Evolutionary conservation across 1,140 invertebrate genomes (phyloP).

Genomic region (Harlomillsia oculata): DNA sequence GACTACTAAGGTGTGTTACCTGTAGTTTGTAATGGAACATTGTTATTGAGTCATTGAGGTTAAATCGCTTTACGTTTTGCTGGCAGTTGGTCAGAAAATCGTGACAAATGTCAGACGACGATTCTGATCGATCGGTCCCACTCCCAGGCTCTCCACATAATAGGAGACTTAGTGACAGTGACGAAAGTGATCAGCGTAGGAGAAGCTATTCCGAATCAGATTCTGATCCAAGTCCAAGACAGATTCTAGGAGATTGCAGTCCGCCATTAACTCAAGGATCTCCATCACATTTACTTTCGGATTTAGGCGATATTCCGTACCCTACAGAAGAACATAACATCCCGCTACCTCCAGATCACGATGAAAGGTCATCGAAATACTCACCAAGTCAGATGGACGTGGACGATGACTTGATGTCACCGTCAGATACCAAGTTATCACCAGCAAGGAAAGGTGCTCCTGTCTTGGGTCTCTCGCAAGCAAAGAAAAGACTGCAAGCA

Average conservation of each 20-base stretch:
- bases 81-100: conserved; percentile 1
- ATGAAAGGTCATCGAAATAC: conserved; percentile 33
- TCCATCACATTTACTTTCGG: neutral
- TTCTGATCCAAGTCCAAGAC: conserved; percentile 1
- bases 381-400: conserved; percentile 27
- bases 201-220: conserved; percentile 5
- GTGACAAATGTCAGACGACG: too few relatives aligned
- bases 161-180: neutral
- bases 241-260: neutral
- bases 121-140: conserved; percentile 6
- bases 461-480: conserved; percentile 39
- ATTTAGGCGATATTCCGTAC: conserved; percentile 28
- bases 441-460: conserved; percentile 37
- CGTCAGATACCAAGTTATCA: conserved; percentile 2
- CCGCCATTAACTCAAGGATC: neutral
- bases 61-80: neutral
- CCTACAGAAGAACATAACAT: conserved; percentile 13
- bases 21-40: neutral
- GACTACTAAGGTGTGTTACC: neutral
- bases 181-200: neutral
- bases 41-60: neutral
- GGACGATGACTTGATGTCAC: conserved; percentile 20
- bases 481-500: conserved; percentile 39
- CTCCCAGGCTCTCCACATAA: conserved; percentile 4
- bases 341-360: conserved; percentile 30